A percentile compares a stretch with the other conserved stretches of the same genome.
phyloP scores from a whole-genome alignment of 1,140 invertebrate species.

The Uloborus diversus region DNA sequence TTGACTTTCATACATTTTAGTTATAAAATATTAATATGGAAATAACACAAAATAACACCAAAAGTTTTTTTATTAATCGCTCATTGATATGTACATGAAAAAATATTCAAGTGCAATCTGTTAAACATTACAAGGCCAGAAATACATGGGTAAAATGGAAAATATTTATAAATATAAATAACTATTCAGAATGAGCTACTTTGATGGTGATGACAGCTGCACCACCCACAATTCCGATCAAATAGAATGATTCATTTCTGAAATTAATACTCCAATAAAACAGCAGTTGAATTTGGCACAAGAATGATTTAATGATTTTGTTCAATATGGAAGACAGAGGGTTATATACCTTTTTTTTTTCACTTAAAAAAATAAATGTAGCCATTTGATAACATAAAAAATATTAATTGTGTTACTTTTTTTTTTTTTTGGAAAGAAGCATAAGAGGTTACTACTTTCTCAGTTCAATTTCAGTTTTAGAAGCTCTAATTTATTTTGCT shows the following conservation, averaged over 20 bases:
- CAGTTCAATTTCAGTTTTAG: too few relatives aligned
- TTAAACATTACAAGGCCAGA: constrained; percentile 46
- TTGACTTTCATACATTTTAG: too few relatives aligned
- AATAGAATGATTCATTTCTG: too few relatives aligned
- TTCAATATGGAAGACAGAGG: constrained; percentile 43
- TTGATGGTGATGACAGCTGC: constrained; percentile 10
- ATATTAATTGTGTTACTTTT: too few relatives aligned
- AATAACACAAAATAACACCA: constrained; percentile 38
- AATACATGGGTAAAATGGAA: constrained; percentile 33
- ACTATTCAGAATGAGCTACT: not conserved
- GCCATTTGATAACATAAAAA: too few relatives aligned
- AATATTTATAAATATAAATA: not conserved
- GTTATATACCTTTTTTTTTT: not conserved
- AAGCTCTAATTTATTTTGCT: too few relatives aligned
- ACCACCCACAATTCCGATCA: too few relatives aligned
- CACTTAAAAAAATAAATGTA: too few relatives aligned
- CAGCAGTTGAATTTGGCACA: constrained; percentile 52
- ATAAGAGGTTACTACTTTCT: too few relatives aligned
- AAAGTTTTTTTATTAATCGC: constrained; percentile 49
- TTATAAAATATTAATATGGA: too few relatives aligned
- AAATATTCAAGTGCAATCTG: constrained; percentile 47
- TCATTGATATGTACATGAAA: constrained; percentile 56
- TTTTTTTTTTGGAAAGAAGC: too few relatives aligned
- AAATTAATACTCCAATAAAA: too few relatives aligned
- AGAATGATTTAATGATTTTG: constrained; percentile 6